Conservation (phyloP, 2,797 vertebrate species). For the Tauraco hartlaubi region DNA sequence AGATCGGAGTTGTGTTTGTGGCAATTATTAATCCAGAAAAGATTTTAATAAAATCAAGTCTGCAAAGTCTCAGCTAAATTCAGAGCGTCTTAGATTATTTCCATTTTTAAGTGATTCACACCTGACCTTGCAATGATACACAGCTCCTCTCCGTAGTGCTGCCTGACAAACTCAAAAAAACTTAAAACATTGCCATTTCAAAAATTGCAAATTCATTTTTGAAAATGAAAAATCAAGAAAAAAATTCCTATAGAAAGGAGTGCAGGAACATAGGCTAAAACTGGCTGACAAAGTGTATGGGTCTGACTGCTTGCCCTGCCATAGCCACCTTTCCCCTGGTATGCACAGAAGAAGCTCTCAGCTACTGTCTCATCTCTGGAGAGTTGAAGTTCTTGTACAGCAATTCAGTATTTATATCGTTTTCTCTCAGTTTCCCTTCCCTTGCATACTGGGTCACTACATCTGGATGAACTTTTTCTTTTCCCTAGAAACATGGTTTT, state of each 20-base stretch:
- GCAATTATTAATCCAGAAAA: conserved; percentile 66
- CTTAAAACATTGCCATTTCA: neutral
- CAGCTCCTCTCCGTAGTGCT: conserved; percentile 57
- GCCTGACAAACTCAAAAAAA: conserved; percentile 43
- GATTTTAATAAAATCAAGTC: conserved; percentile 70
- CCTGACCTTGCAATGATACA: conserved; percentile 61
- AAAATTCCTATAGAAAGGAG: neutral
- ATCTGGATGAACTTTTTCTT: neutral
- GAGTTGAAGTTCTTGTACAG: neutral
- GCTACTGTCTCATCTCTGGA: neutral
- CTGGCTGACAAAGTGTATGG: rapidly evolving
- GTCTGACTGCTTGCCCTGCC: neutral
- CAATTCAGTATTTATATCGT: neutral
- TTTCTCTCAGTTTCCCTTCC: neutral
- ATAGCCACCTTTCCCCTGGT: rapidly evolving
- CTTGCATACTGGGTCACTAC: neutral
- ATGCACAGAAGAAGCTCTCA: rapidly evolving
- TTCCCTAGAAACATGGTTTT: neutral
- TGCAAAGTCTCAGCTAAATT: conserved; percentile 63
- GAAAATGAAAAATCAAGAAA: conserved; percentile 32
- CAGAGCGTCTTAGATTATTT: conserved; percentile 54
- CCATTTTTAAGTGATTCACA: conserved; percentile 70
- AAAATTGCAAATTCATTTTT: conserved; percentile 54
- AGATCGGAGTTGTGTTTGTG: conserved; percentile 43
- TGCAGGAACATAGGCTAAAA: neutral